Percentiles rank a stretch among this genome's conserved stretches.
These are phyloP conservation scores for Buphagus erythrorhynchus DNA, from an alignment of 2,797 vertebrate genomes.

Conservation along the genomic window DNA sequence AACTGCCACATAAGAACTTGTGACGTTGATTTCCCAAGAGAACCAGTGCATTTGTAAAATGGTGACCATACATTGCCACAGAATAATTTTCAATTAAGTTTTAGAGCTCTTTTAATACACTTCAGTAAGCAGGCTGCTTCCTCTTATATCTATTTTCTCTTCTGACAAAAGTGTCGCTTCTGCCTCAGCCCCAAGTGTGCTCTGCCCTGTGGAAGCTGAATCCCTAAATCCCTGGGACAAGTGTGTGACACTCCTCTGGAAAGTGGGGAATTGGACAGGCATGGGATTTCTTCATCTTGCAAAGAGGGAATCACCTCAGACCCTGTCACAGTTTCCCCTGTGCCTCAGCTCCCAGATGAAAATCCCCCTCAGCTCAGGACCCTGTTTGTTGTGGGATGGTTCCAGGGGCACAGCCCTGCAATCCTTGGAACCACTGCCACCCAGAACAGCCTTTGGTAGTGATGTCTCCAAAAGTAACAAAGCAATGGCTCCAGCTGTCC, in stretches of 20 bases:
- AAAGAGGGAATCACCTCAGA: background rate
- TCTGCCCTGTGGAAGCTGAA: background rate
- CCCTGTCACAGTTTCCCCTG: background rate
- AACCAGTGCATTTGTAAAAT: rapidly evolving
- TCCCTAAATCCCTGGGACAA: background rate
- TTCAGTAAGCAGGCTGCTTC: background rate
- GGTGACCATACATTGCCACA: background rate
- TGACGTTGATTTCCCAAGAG: background rate
- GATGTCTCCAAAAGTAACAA: background rate
- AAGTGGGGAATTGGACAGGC: background rate
- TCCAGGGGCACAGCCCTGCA: background rate
- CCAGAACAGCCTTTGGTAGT: background rate
- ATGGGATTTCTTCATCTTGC: background rate
- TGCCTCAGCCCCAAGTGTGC: background rate
- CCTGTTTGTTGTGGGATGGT: background rate
- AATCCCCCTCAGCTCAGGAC: background rate
- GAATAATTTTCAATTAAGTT: background rate
- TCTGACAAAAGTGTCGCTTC: background rate
- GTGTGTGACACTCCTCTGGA: rapidly evolving
- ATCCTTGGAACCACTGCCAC: background rate
- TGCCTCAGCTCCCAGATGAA: background rate
- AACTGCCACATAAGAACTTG: rapidly evolving
- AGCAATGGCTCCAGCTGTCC: background rate
- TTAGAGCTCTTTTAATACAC: background rate
- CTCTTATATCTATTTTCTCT: background rate